Base-by-base conservation (phyloP, 2,888 invertebrate genomes). In the Halocaridina rubra region DNA sequence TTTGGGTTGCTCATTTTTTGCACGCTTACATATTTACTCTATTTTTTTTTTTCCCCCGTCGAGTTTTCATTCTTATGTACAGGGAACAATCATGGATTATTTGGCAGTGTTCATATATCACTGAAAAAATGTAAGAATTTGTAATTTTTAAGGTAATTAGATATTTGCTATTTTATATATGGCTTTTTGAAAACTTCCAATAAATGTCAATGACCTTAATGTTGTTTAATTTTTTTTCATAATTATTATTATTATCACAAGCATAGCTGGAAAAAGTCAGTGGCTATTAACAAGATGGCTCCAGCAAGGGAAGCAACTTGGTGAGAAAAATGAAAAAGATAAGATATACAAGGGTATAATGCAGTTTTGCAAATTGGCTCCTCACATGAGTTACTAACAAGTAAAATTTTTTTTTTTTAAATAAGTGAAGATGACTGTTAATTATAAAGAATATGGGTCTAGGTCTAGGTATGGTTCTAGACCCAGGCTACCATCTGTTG, bases 101-200 rank as follows among this genome's bases (percentile, higher is more conserved):
- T 78, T 72, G 82, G 78, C 82, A 84, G 82, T 78, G 82, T 84
- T 77, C 77, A 84, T 84, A 82, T 22, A 53, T 72, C 76, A 61
- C 77, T 84, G 78, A 71, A 78, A n/a, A 78, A 77, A 59, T 84
- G 82, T 84, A 84, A 61, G n/a, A n/a, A n/a, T n/a, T n/a, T n/a
- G n/a, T n/a, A n/a, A n/a, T n/a, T n/a, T 39, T 53, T 84, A 84
- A 78, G 82, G 78, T 32, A n/a, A n/a, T 84, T 84, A 84, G 82
- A 84, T 81, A 84, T 84, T 84, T 84, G 82, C 82, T 84, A 84
- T 84, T 84, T 84, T 84, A 84, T 84, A 84, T 78, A 84, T 84
- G 82, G 82, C 82, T 84, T 84, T 84, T n/a, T 84, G 82, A 72
- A 77, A 78, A 84, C 78, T 78, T 84, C n/a, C 71, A 84, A 84